Percentiles rank a stretch among this genome's conserved stretches.
Evolutionary conservation across 2,888 invertebrate genomes (phyloP).

Genomic region (Hermaeophaga mercurialis): DNA sequence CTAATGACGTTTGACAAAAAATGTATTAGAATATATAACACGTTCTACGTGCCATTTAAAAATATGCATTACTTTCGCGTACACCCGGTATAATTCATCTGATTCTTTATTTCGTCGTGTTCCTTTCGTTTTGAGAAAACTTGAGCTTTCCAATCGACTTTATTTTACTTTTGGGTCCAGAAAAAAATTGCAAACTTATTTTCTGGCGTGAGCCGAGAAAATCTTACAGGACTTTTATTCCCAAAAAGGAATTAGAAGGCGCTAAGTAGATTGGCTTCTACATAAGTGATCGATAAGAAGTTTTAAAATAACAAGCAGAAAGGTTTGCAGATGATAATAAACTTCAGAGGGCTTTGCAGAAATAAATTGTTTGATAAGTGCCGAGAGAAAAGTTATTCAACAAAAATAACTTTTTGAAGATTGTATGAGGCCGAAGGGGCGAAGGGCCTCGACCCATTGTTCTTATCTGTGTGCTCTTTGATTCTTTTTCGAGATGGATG

Average conservation of each 20-base stretch:
- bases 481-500: conserved; percentile 11
- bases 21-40: no score
- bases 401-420: conserved; percentile 25
- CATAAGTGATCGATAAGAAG: conserved; percentile 32
- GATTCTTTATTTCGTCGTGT: no score
- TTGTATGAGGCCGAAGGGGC: conserved; percentile 2
- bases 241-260: conserved; percentile 9
- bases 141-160: no score
- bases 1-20: no score
- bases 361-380: conserved; percentile 34
- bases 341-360: conserved; percentile 26
- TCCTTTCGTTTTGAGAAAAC: no score
- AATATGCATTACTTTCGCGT: no score
- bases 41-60: no score
- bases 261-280: conserved; percentile 16
- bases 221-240: conserved; percentile 8
- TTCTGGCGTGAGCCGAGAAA: no score
- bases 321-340: conserved; percentile 33
- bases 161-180: no score
- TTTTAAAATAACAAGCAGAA: conserved; percentile 33
- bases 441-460: conserved; percentile 5
- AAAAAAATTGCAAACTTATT: no score
- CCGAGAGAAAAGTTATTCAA: conserved; percentile 21
- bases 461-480: conserved; percentile 16
- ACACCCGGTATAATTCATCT: no score